Conservation (phyloP, 1,140 invertebrate genomes). For the Atta cephalotes region DNA sequence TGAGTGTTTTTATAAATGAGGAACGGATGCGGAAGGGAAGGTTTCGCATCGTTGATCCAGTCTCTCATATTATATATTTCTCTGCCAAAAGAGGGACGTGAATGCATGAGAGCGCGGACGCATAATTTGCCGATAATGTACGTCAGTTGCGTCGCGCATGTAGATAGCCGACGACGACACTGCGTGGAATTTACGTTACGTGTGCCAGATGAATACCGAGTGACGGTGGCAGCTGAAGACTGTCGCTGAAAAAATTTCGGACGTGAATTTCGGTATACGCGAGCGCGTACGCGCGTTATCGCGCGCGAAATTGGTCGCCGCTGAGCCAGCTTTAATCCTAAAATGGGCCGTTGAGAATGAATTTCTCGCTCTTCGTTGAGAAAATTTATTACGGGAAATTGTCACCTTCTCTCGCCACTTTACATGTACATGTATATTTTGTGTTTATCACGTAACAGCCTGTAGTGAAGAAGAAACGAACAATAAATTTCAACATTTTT, state of each 20-base stretch:
- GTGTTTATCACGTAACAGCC: background rate
- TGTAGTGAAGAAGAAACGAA: background rate
- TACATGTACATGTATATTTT: slow-evolving; percentile 1
- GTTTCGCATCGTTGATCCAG: slow-evolving; percentile 38
- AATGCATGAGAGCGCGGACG: slow-evolving; percentile 56
- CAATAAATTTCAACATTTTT: background rate
- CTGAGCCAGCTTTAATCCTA: slow-evolving; percentile 51
- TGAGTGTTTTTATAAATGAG: slow-evolving; percentile 68
- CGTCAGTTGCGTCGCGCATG: slow-evolving; percentile 10
- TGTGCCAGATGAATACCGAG: slow-evolving; percentile 54
- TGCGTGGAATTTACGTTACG: slow-evolving; percentile 60
- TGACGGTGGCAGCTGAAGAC: slow-evolving; percentile 22
- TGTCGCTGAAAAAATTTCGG: slow-evolving; percentile 39
- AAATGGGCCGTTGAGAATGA: slow-evolving; percentile 33
- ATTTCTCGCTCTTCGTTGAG: slow-evolving; percentile 12
- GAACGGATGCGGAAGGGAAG: background rate
- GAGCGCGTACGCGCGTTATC: slow-evolving; percentile 50
- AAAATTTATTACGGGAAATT: slow-evolving; percentile 45
- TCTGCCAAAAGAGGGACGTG: slow-evolving; percentile 48
- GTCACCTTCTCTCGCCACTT: background rate
- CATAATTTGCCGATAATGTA: slow-evolving; percentile 70
- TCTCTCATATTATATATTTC: slow-evolving; percentile 40
- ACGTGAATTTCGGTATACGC: slow-evolving; percentile 19
- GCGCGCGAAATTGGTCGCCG: slow-evolving; percentile 49
- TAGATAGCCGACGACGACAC: slow-evolving; percentile 30